Base-by-base conservation (phyloP, 2,113 vertebrate genomes). In the Ictidomys tridecemlineatus region DNA sequence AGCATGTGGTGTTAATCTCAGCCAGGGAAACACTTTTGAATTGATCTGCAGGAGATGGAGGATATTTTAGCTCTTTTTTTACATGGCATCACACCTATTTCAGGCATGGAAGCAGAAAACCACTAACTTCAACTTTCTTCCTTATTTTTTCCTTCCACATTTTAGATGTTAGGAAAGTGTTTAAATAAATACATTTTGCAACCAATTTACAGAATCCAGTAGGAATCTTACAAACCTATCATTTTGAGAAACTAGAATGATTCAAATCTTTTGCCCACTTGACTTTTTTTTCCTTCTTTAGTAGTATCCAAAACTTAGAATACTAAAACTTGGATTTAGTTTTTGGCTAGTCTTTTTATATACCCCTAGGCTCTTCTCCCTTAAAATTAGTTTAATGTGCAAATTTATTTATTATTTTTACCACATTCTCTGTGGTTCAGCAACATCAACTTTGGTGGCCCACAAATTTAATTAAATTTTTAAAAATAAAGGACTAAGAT, bases 171-270 rank as follows among this genome's bases (percentile, higher is more conserved):
- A 85, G 30, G 45, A 91, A 70, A 70, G 28, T 89, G 72, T 95
- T 63, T 37, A 78, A 96, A 74, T 63, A 88, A 91, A 74, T 56
- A 34, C 48, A n/a, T 88, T 67, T 94, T 34, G 24, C 22, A 95
- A 63, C 10, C 63, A 78, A 5, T 89, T 89, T 61, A 20, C 2
- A 70, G 26, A 20, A 56, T 26, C n/a, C 79, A 16, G 14, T n/a
- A 72, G 17, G 13, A 82, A 67, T 82, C 39, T 85, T 77, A 86
- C 8, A 93, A 93, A 79, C 20, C 39, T 63, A 30, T 65, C 26
- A 77, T 24, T 82, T 70, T 80, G 73, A 89, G 7, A 67, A 92
- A 4, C 4, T 61, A 53, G 13, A 87, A 74, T 79, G 39, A 8
- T 72, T 79, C 53, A 79, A 69, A 69, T 73, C 17, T 56, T 87